Conservation (phyloP, 2,113 vertebrate species). For the Riparia riparia region DNA sequence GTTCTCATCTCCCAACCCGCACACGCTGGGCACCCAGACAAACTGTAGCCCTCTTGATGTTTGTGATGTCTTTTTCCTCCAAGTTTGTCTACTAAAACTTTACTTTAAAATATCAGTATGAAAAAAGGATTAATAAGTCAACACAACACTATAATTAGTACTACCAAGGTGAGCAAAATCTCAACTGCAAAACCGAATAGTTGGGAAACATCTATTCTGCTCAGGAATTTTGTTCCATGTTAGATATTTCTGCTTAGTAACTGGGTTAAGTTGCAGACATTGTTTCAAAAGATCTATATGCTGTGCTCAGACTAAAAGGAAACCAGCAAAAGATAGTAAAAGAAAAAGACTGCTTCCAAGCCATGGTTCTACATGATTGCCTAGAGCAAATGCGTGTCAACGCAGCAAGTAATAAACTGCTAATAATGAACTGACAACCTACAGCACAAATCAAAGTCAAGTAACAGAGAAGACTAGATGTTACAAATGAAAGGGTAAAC, state of each 20-base stretch:
- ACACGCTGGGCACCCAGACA: background rate
- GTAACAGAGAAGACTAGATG: background rate
- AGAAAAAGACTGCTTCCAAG: background rate
- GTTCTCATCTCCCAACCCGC: accelerated
- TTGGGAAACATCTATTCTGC: background rate
- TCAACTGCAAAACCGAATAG: background rate
- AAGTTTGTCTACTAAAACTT: background rate
- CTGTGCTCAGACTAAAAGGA: background rate
- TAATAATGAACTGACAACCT: background rate
- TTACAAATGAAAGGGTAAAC: background rate
- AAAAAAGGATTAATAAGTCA: background rate
- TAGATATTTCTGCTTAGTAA: background rate
- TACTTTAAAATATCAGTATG: background rate
- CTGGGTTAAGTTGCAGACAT: background rate
- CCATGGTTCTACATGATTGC: background rate
- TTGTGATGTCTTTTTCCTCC: background rate
- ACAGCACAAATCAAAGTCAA: background rate
- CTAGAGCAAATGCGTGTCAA: background rate
- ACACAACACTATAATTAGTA: background rate
- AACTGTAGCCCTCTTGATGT: background rate
- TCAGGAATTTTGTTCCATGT: background rate
- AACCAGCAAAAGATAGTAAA: background rate
- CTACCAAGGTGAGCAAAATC: background rate
- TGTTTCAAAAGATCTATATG: background rate
- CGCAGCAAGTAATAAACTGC: background rate